Base-by-base conservation (phyloP, 2,113 vertebrate species). In the Hydrochoerus hydrochaeris region DNA sequence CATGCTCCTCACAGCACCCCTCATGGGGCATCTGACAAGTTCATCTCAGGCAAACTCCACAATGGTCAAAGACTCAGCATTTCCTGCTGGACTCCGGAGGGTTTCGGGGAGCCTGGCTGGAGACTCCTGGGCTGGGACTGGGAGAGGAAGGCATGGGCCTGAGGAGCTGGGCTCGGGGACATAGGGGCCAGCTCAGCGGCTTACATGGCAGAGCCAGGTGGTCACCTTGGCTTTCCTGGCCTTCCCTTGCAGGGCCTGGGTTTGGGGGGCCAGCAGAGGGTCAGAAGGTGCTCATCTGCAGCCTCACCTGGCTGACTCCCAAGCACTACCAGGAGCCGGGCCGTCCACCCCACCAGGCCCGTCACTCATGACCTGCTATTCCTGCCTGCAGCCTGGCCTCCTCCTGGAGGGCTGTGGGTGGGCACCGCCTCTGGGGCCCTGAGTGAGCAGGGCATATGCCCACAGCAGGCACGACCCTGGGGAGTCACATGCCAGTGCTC, bases 331-430 rank as follows among this genome's bases (percentile, higher is more conserved):
- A 32, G 78, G 5, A 54, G 75, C 65, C 0, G 0, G 38, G 75
- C 46, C 3, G 3, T 2, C 82, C 91, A 41, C n/a, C 28, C 35
- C 10, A 20, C 65, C 46, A 5, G 46, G 60, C 77, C 22, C 20
- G 63, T 77, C 49, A 44, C 78, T 57, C 5, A 5, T 5, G 30
- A 60, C 82, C 57, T 38, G 78, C 13, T 46, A 65, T 81, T 22
- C 17, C 58, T 38, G 81, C 86, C 41, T 81, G 3, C 20, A 49
- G 92, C 92, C 82, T 65, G 82, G 85, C 71, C 77, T 80, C 54
- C 12, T 62, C 44, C 73, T 83, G 86, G 71, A 60, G 83, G 86
- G 8, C 77, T 38, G 16, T 32, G 83, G 77, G 77, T 58, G 75
- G 77, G 78, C 0, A 20, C 83, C 80, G 85, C 78, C 86, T 44